Percentiles rank a stretch among this genome's conserved stretches.
Evolutionary conservation across 2,888 invertebrate genomes (phyloP).

Genomic region (Cyaniris semiargus): DNA sequence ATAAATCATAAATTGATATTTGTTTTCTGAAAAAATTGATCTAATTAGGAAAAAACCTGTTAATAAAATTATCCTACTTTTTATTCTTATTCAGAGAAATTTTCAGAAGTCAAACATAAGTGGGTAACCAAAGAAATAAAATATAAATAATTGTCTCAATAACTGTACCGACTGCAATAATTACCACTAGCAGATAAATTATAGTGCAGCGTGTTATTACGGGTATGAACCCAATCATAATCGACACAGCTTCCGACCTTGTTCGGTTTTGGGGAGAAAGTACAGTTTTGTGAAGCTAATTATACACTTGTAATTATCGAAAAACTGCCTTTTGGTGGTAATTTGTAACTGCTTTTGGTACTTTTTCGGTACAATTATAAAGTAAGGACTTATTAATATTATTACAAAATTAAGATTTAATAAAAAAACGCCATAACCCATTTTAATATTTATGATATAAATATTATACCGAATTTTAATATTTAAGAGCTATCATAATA

Average conservation of each 20-base stretch:
- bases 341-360: background rate
- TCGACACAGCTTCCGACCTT: conserved; percentile 27
- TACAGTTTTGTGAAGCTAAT: background rate
- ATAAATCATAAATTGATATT: no score
- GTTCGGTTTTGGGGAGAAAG: conserved; percentile 22
- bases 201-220: conserved; percentile 22
- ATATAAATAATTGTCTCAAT: conserved; percentile 9
- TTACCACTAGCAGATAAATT: conserved; percentile 25
- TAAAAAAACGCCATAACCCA: no score
- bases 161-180: conserved; percentile 13
- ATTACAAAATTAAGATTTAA: no score
- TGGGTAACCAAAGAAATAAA: background rate
- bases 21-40: no score
- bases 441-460: no score
- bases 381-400: no score
- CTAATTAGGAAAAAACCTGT: no score
- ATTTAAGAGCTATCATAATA: no score
- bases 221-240: background rate
- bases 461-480: no score
- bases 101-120: background rate
- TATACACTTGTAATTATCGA: conserved; percentile 19
- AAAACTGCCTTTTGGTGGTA: background rate
- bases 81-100: no score
- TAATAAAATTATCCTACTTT: no score
- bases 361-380: no score